Percentiles rank a stretch among this genome's conserved stretches.
phyloP scores from a whole-genome alignment of 1,140 invertebrate species.

The Zaprionus lachaisei region DNA sequence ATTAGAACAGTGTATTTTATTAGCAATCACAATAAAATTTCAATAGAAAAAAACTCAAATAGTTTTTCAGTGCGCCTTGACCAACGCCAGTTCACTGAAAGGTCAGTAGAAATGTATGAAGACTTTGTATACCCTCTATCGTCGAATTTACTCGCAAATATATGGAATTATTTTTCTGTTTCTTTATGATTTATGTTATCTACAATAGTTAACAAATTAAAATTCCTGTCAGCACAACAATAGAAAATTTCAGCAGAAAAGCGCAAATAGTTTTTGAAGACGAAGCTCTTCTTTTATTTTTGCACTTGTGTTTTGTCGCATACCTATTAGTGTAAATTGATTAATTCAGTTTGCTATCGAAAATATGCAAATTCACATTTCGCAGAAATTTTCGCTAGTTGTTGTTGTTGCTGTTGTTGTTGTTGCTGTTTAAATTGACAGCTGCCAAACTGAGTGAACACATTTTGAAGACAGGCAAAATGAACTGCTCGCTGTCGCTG shows the following conservation, averaged over 20 bases:
- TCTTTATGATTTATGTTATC: not conserved
- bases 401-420: not conserved
- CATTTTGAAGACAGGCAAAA: not conserved
- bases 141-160: no score
- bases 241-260: not conserved
- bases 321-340: constrained; percentile 13
- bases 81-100: not conserved
- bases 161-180: no score
- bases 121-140: no score
- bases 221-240: not conserved
- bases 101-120: no score
- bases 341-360: constrained; percentile 12
- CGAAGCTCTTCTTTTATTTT: not conserved
- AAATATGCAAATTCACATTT: constrained; percentile 19
- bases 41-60: not conserved
- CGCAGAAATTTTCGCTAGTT: not conserved
- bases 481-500: not conserved
- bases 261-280: not conserved
- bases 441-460: constrained; percentile 21
- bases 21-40: not conserved
- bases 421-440: constrained; percentile 29
- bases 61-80: not conserved
- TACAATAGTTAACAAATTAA: not conserved
- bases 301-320: not conserved
- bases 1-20: not conserved